Conservation (phyloP, 2,888 invertebrate species). For the Leptinotarsa rubiginosa region DNA sequence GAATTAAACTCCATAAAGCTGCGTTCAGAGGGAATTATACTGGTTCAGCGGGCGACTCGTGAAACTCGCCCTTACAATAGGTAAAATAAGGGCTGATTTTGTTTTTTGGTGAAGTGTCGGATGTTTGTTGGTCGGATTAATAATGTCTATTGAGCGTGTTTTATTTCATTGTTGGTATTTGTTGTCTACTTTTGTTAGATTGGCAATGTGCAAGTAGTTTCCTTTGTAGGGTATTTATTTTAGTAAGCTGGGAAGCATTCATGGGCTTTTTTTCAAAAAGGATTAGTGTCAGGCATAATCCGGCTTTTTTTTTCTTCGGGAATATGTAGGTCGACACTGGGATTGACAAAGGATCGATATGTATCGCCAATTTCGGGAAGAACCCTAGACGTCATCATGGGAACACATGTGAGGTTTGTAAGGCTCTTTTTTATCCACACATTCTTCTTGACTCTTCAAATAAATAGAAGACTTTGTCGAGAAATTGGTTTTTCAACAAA, state of each 20-base stretch:
- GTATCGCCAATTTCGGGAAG: slow-evolving; percentile 21
- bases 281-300: slow-evolving; percentile 63
- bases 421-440: not conserved
- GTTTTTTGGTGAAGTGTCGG: slow-evolving; percentile 58
- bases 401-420: slow-evolving; percentile 13
- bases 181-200: slow-evolving; percentile 66
- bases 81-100: slow-evolving; percentile 42
- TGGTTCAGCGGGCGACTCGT: slow-evolving; percentile 56
- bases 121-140: slow-evolving; percentile 66
- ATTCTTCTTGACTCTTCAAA: not conserved
- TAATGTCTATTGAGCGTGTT: slow-evolving; percentile 68
- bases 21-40: slow-evolving; percentile 62
- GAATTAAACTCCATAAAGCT: slow-evolving; percentile 62
- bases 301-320: slow-evolving; percentile 53
- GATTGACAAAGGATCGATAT: slow-evolving; percentile 31
- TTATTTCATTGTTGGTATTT: slow-evolving; percentile 67
- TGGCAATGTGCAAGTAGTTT: slow-evolving; percentile 66
- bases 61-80: slow-evolving; percentile 40
- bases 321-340: slow-evolving; percentile 41
- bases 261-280: slow-evolving; percentile 62
- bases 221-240: slow-evolving; percentile 67
- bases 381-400: slow-evolving; percentile 9
- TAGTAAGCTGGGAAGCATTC: slow-evolving; percentile 65
- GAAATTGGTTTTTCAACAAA: not conserved
- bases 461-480: not conserved